Conservation (phyloP, 1,140 invertebrate species). For the Holotrichia oblita region DNA sequence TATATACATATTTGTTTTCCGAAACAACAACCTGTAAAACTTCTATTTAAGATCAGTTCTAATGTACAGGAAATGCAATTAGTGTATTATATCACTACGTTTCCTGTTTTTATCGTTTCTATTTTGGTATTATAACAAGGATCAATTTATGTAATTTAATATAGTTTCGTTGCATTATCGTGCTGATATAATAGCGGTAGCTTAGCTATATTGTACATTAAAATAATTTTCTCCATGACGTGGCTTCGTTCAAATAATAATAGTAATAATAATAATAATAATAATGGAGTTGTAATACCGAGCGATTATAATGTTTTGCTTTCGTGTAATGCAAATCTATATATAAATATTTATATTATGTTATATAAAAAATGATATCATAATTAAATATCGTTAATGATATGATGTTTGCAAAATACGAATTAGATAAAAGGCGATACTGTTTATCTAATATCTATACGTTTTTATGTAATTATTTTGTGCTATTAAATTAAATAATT, state of each 20-base stretch:
- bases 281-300: too few species aligned
- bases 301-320: constrained; percentile 6
- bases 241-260: not conserved
- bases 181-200: not conserved
- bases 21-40: not conserved
- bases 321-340: not conserved
- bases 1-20: too few species aligned
- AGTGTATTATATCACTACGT: constrained; percentile 12
- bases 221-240: constrained; percentile 10
- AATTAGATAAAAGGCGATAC: not conserved
- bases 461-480: too few species aligned
- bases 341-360: not conserved
- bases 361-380: constrained; percentile 5
- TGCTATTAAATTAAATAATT: too few species aligned
- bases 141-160: constrained; percentile 7
- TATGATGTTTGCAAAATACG: not conserved
- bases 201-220: not conserved
- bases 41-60: not conserved
- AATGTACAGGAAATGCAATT: constrained; percentile 7
- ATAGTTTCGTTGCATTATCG: constrained; percentile 6
- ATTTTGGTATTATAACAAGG: not conserved
- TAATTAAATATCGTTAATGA: not conserved
- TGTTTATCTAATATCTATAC: too few species aligned
- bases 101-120: not conserved
- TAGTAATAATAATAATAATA: not conserved